Evolutionary conservation across 64 coral and sea anemone genomes (phyloP).

Genomic region (Orbicella faveolata): DNA sequence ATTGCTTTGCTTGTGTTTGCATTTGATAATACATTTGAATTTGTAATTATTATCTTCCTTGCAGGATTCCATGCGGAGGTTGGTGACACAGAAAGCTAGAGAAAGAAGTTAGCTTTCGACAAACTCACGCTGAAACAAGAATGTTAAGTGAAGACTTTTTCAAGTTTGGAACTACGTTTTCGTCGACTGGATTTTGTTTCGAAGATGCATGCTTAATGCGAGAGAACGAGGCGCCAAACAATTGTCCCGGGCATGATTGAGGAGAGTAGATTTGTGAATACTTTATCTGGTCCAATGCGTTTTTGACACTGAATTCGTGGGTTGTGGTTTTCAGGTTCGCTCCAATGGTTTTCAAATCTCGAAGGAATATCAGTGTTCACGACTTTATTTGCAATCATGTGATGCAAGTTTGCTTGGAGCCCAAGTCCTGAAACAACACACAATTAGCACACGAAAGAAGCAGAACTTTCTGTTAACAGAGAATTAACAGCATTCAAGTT

Average conservation of each 20-base stretch:
- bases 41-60: constrained; percentile 30
- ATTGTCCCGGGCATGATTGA: constrained; percentile 19
- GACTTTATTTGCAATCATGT: neutral
- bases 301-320: constrained; percentile 16
- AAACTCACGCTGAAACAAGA: neutral
- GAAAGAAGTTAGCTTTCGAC: neutral
- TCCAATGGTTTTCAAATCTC: constrained; percentile 21
- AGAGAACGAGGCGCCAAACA: neutral
- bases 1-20: constrained; percentile 24
- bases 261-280: constrained; percentile 26
- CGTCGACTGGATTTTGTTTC: neutral
- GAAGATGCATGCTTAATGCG: neutral
- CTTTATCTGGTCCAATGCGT: constrained; percentile 40
- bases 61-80: constrained; percentile 21
- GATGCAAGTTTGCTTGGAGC: neutral
- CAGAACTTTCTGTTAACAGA: constrained; percentile 8
- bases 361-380: neutral
- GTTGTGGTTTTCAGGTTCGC: constrained; percentile 34
- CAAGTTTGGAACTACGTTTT: neutral
- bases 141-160: neutral
- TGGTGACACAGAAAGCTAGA: neutral
- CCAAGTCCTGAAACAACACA: neutral
- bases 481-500: neutral
- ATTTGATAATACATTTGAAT: constrained; percentile 26
- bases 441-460: neutral